These are phyloP conservation scores for Rhabdornis inornatus DNA, from an alignment of 2,113 vertebrate species.

Conservation along the genomic window DNA sequence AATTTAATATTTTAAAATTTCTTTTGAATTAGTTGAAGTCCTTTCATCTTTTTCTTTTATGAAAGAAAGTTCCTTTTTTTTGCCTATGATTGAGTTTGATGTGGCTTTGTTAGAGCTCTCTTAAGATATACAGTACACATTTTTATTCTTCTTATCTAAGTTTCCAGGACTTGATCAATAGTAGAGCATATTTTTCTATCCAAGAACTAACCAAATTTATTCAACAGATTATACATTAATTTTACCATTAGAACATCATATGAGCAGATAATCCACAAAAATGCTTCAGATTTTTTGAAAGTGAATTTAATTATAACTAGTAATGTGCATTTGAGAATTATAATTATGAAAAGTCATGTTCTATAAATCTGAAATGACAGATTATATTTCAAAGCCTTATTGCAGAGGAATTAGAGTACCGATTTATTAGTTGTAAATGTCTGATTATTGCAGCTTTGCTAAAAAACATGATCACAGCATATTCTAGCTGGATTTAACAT, in stretches of 20 bases:
- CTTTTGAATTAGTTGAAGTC: constrained; percentile 40
- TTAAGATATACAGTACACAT: constrained; percentile 29
- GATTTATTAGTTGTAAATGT: constrained; percentile 81
- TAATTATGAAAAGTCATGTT: constrained; percentile 77
- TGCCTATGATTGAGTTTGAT: constrained; percentile 27
- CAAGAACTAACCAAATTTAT: constrained; percentile 66
- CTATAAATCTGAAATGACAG: constrained; percentile 76
- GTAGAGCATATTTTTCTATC: constrained; percentile 34
- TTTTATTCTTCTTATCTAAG: constrained; percentile 62
- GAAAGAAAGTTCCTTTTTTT: constrained; percentile 19
- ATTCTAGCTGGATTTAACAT: constrained; percentile 70
- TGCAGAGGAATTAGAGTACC: constrained; percentile 74
- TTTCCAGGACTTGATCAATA: constrained; percentile 64
- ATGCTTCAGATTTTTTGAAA: constrained; percentile 72
- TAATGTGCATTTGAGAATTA: constrained; percentile 73
- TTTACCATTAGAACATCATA: constrained; percentile 66
- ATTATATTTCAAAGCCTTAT: constrained; percentile 82
- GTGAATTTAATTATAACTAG: constrained; percentile 80
- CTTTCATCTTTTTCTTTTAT: constrained; percentile 30
- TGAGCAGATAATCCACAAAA: constrained; percentile 74
- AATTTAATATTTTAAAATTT: constrained; percentile 48
- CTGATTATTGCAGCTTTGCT: constrained; percentile 78
- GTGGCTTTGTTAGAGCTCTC: constrained; percentile 38
- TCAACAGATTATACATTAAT: constrained; percentile 75
- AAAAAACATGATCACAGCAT: constrained; percentile 61